phyloP scores from a whole-genome alignment of 2,888 invertebrate genomes.

The Ormyrus thymus region DNA sequence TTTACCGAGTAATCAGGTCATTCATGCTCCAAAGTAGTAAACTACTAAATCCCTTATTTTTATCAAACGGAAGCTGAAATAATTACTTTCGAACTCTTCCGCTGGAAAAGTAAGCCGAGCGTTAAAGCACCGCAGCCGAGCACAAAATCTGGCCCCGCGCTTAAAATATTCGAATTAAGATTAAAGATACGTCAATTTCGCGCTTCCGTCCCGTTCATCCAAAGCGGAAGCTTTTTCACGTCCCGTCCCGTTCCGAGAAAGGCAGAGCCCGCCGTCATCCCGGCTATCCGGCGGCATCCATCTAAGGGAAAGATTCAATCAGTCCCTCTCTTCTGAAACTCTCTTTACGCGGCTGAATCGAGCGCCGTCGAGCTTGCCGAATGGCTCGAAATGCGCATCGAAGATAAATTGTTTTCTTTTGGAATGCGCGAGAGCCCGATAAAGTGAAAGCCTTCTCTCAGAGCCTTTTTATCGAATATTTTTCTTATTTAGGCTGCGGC shows the following conservation, averaged over 20 bases:
- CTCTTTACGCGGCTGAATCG: slow-evolving; percentile 46
- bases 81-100: not conserved
- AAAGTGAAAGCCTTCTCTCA: too few species aligned
- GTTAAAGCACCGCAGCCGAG: too few species aligned
- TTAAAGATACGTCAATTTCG: slow-evolving; percentile 46
- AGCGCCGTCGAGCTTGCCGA: not conserved
- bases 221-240: slow-evolving; percentile 29
- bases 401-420: slow-evolving; percentile 45
- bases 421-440: not conserved
- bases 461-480: not conserved
- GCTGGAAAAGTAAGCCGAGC: too few species aligned
- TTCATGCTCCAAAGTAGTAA: too few species aligned
- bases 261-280: slow-evolving; percentile 6
- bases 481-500: not conserved
- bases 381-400: slow-evolving; percentile 15
- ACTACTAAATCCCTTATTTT: too few species aligned
- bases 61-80: not conserved
- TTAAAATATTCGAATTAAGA: slow-evolving; percentile 31
- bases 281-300: slow-evolving; percentile 49
- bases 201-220: slow-evolving; percentile 22
- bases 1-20: too few species aligned
- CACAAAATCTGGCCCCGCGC: too few species aligned
- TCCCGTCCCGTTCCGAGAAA: slow-evolving; percentile 7
- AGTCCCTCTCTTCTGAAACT: slow-evolving; percentile 54
- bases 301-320: slow-evolving; percentile 58